Evolutionary conservation across 2,888 invertebrate genomes (phyloP), one percentile per base, ranked within the genome.

Genomic region (Monochamus alternatus): DNA sequence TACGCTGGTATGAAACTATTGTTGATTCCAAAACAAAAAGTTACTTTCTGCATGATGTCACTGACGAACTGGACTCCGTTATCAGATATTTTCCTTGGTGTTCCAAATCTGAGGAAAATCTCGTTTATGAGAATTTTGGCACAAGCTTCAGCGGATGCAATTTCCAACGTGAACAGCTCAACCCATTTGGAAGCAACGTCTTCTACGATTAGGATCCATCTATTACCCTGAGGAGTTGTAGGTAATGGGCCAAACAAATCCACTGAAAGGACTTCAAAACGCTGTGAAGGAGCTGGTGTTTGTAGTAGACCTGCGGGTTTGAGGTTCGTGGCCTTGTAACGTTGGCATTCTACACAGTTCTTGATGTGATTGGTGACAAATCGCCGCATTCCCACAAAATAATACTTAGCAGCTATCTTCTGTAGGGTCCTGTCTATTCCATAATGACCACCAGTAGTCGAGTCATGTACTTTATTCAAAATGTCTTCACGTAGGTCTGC

Each of bases 1-100:
- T 84, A 85, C 5, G 81, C 71, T 3, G 83, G 83, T 0, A 78
- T 85, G 2, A 85, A 77, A 3, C 52, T 43, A 51, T 87, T 86
- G 12, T 81, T 76, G 3, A 87, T 84, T 0, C 76, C 78, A 3
- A 87, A 64, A 60, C 82, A 82, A 47, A 79, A 82, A 3, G 80
- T 74, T 22, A 85, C 76, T 64, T 87, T 83, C 73, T 87, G 87
- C 86, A 87, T 87, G 0, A 85, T 76, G 2, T 68, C 80, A 31
- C 83, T 78, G 3, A 87, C 76, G 67, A 87, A 87, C n/a, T n/a
- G n/a, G n/a, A n/a, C n/a, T n/a, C n/a, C n/a, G n/a, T n/a, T n/a
- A n/a, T n/a, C n/a, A n/a, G 84, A 84, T 1, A 89, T 66, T 63
- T 83, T 67, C 3, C 87, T 43, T 8, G 43, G 43, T 8, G 43